These are phyloP conservation scores for Tor tambroides DNA, from an alignment of 2,113 vertebrate genomes.

Conservation along the genomic window DNA sequence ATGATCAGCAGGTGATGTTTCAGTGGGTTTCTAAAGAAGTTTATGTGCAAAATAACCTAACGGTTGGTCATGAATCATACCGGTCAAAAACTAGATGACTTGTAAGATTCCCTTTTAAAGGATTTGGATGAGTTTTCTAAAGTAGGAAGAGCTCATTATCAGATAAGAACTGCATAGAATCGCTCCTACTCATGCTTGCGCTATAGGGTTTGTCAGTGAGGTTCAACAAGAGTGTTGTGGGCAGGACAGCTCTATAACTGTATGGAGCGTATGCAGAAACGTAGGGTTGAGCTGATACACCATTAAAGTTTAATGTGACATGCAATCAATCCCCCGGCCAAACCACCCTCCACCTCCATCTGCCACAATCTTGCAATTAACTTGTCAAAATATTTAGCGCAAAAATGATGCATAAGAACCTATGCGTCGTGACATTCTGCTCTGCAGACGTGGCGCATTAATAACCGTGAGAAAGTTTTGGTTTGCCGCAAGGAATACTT, in stretches of 20 bases:
- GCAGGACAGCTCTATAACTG: slow-evolving; percentile 55
- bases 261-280: slow-evolving; percentile 44
- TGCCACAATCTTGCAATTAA: slow-evolving; percentile 57
- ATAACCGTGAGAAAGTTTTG: slow-evolving; percentile 30
- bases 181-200: slow-evolving; percentile 41
- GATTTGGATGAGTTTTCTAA: slow-evolving; percentile 45
- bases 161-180: slow-evolving; percentile 35
- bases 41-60: background rate
- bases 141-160: slow-evolving; percentile 55
- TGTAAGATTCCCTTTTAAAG: background rate
- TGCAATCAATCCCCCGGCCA: slow-evolving; percentile 43
- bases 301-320: slow-evolving; percentile 57
- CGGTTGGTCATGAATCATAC: background rate
- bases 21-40: background rate
- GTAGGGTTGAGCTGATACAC: slow-evolving; percentile 52
- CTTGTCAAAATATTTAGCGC: slow-evolving; percentile 56
- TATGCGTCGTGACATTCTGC: background rate
- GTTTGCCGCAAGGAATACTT: slow-evolving; percentile 5
- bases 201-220: slow-evolving; percentile 58
- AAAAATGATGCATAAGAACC: slow-evolving; percentile 43
- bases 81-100: slow-evolving; percentile 10
- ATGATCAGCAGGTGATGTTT: slow-evolving; percentile 4
- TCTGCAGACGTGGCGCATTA: background rate
- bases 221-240: slow-evolving; percentile 41
- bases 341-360: slow-evolving; percentile 37